Evolutionary conservation across 2,113 vertebrate genomes (phyloP).

Genomic region (Atlantisia rogersi): DNA sequence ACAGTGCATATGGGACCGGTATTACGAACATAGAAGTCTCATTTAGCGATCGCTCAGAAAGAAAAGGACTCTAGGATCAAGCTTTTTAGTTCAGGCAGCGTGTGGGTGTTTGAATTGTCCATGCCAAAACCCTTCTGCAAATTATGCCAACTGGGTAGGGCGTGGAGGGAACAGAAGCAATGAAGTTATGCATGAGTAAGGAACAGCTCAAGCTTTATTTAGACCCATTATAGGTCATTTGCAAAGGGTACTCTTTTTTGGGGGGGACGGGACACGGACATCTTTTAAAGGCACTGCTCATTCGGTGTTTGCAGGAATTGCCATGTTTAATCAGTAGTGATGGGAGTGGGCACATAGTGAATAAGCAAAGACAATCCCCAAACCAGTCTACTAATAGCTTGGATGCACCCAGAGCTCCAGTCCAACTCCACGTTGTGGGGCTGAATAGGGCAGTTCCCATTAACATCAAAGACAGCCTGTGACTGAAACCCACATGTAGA

Average conservation of each 20-base stretch:
- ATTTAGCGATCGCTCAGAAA: background rate
- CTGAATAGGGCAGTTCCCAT: background rate
- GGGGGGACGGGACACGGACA: too few relatives aligned
- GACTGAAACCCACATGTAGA: background rate
- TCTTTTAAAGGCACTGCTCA: background rate
- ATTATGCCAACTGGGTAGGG: constrained; percentile 18
- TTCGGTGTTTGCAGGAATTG: background rate
- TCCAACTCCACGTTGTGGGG: background rate
- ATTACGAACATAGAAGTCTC: background rate
- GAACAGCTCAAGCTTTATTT: constrained; percentile 47
- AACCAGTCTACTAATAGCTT: background rate
- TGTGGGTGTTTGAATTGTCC: constrained; percentile 30
- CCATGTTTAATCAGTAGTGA: background rate
- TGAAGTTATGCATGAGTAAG: constrained; percentile 54
- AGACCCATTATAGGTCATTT: constrained; percentile 13
- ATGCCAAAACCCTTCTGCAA: constrained; percentile 28
- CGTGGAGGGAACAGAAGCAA: constrained; percentile 27
- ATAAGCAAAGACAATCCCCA: background rate
- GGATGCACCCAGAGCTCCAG: background rate
- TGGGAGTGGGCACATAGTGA: background rate
- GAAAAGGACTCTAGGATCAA: background rate
- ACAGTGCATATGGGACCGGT: background rate
- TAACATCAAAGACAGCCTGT: background rate
- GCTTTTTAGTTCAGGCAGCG: constrained; percentile 19
- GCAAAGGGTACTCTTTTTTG: background rate